Conservation (phyloP, 2,888 invertebrate species). For the Brenthis daphne region DNA sequence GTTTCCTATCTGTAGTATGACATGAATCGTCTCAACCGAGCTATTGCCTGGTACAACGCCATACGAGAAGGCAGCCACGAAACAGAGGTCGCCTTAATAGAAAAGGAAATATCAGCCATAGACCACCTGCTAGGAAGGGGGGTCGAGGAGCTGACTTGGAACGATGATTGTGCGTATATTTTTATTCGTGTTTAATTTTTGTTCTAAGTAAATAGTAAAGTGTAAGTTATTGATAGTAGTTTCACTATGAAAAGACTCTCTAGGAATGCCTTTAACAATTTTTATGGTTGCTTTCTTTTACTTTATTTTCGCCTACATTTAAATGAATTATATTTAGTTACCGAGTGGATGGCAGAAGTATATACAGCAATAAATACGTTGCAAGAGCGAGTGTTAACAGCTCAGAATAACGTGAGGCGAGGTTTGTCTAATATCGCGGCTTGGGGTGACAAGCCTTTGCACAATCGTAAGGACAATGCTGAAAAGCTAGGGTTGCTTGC, state of each 20-base stretch:
- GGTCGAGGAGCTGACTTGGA: conserved; percentile 89
- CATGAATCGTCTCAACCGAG: conserved; percentile 81
- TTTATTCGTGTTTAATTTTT: not conserved
- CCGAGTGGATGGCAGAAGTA: conserved; percentile 87
- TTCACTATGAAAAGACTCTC: not conserved
- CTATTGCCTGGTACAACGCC: conserved; percentile 92
- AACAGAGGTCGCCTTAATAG: conserved; percentile 90
- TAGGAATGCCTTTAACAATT: not conserved
- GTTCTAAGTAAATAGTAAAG: no score
- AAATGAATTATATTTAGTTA: conserved; percentile 63
- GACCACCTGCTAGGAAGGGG: conserved; percentile 87
- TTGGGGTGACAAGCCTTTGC: conserved; percentile 90
- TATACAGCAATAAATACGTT: conserved; percentile 86
- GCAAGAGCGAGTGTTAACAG: conserved; percentile 85
- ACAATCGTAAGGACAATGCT: conserved; percentile 83
- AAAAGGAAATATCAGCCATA: conserved; percentile 88
- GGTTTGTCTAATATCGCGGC: conserved; percentile 82
- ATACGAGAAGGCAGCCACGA: conserved; percentile 87
- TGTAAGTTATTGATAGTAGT: not conserved
- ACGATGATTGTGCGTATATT: conserved; percentile 86
- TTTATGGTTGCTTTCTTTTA: not conserved
- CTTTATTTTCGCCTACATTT: no score
- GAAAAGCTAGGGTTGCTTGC: conserved; percentile 78
- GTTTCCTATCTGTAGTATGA: conserved; percentile 63
- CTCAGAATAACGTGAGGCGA: conserved; percentile 85